Conservation (phyloP, 2,797 vertebrate genomes). For the Xerus rutilus region DNA sequence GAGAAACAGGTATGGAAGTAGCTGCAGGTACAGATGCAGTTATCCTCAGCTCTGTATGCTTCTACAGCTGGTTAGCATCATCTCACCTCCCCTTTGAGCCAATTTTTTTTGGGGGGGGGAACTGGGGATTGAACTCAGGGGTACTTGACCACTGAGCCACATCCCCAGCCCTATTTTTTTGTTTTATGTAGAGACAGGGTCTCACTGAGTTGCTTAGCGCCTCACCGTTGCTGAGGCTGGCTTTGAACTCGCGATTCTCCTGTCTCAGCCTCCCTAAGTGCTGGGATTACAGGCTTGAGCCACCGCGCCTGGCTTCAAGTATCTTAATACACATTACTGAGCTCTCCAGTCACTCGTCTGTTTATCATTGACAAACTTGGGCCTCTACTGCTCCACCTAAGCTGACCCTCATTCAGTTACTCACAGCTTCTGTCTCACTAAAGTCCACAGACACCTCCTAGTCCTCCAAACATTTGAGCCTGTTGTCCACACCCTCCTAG, state of each 20-base stretch:
- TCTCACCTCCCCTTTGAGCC: background rate
- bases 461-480: background rate
- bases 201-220: too few species aligned
- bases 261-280: too few species aligned
- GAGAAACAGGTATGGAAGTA: background rate
- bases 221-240: too few species aligned
- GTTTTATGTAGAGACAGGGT: too few species aligned
- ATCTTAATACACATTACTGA: background rate
- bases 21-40: background rate
- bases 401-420: background rate
- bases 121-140: too few species aligned
- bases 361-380: background rate
- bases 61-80: background rate
- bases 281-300: too few species aligned
- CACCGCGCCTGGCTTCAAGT: background rate
- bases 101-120: background rate
- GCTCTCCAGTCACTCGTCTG: background rate
- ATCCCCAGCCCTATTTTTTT: too few species aligned
- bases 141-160: too few species aligned
- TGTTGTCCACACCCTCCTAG: background rate
- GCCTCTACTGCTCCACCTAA: constrained; percentile 23
- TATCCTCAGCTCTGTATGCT: background rate
- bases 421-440: background rate
- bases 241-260: too few species aligned
- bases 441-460: background rate